A percentile compares a stretch with the other conserved stretches of the same genome.
Conservation (phyloP, 2,113 vertebrate genomes). For the Myrmecobius fasciatus region DNA sequence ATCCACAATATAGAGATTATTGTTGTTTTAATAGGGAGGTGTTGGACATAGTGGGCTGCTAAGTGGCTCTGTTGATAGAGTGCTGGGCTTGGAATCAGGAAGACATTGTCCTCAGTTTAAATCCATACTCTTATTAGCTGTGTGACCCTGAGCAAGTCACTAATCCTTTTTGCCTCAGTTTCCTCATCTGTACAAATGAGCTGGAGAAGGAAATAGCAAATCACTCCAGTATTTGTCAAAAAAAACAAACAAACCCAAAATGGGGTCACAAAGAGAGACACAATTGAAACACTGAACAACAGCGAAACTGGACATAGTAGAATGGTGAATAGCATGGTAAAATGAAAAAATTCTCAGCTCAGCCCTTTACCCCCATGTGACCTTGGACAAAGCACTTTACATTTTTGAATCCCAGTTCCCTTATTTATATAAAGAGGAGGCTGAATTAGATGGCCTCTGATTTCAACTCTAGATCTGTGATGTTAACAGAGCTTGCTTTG, state of each 20-base stretch:
- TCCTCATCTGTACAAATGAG: not conserved
- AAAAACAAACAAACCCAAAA: not conserved
- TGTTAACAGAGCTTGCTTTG: not conserved
- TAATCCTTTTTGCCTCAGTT: not conserved
- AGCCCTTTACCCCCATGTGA: not conserved
- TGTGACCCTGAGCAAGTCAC: not conserved
- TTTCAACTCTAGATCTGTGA: not conserved
- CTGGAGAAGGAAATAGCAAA: not conserved
- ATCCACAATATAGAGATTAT: slow-evolving; percentile 25
- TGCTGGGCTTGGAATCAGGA: not conserved
- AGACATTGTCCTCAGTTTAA: not conserved
- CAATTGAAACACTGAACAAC: not conserved
- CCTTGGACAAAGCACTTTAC: not conserved
- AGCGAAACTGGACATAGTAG: not conserved
- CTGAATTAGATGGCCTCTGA: not conserved
- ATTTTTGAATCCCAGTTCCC: not conserved
- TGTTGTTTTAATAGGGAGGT: not conserved
- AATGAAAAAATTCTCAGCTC: not conserved
- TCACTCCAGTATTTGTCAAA: not conserved
- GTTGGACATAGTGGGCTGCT: not conserved
- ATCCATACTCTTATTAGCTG: not conserved
- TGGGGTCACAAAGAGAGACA: not conserved
- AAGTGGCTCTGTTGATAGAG: not conserved
- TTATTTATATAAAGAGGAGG: not conserved
- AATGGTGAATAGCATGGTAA: not conserved